Conservation (phyloP, 2,113 vertebrate genomes). For the Notiomystis cincta region DNA sequence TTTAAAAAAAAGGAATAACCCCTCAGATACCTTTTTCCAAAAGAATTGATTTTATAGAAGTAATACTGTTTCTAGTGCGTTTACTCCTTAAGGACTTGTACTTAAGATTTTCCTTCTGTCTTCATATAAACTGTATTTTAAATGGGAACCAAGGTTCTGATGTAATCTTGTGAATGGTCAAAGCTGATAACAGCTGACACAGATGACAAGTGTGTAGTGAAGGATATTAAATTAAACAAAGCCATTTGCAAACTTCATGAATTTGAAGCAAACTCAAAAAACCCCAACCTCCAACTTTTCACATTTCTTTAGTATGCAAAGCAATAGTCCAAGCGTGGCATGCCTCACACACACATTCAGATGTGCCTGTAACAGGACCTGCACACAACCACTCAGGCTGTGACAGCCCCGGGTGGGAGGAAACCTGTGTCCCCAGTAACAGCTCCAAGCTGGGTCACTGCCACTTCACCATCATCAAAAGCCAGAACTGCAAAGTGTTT, state of each 20-base stretch:
- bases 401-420: not conserved
- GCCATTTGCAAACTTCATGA: not conserved
- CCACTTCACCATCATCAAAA: not conserved
- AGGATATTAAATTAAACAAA: not conserved
- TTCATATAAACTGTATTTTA: not conserved
- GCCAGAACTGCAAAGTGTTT: not conserved
- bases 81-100: not conserved
- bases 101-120: not conserved
- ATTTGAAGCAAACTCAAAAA: not conserved
- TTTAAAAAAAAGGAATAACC: not conserved
- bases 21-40: not conserved
- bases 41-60: not conserved
- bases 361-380: not conserved
- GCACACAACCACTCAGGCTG: not conserved
- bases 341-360: not conserved
- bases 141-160: not conserved
- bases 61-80: not conserved
- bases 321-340: not conserved
- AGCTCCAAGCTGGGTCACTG: not conserved
- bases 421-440: not conserved
- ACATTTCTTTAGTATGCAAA: not conserved
- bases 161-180: not conserved
- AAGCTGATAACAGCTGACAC: not conserved
- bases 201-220: not conserved
- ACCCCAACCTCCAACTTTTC: not conserved